Evolutionary conservation across 92 coral and sea anemone species (phyloP), one percentile per base, ranked within the genome.

Genomic region (Porites divaricata): DNA sequence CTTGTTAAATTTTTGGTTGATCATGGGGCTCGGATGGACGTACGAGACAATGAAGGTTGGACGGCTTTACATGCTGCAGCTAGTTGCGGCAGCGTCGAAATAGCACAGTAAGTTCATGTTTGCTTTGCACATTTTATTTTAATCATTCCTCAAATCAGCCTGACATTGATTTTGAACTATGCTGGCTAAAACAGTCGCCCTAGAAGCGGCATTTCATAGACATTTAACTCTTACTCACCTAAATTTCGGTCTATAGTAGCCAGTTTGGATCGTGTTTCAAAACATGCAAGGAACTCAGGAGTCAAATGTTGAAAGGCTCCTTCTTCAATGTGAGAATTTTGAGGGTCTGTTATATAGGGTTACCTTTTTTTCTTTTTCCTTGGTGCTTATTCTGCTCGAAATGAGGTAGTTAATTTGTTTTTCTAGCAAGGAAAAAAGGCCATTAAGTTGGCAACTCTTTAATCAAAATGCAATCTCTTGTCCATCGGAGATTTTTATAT

Each of bases 21-120:
- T n/a, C 80, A 81, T 53, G 98, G 98, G 81, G 95, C 99, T 20
- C 90, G 95, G 75, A 70, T 97, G 87, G 99, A 95, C 75, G 81
- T 97, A 10, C 93, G 98, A 62, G 99, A 97, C 78, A 97, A 97
- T 52, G 99, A 97, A 68, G 99, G 99, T 5, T 97, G 99, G 99
- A 93, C 98, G 22, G 90, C 99, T 2, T 81, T 97, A 61, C 99
- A 97, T 59, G 99, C 99, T 54, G 99, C 99, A 19, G 99, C 99
- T 4, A 97, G 99, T 77, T 97, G 98, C 58, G 98, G 99, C 63
- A 95, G 96, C 84, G 96, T 97, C 51, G 99, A 97, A 81, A 93
- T 97, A 53, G 98, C 99, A 68, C 95, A 95, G 99, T 97, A 81
- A 92, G 98, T 95, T 62, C 41, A 28, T 83, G 74, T 76, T 84